Conservation (phyloP, 2,888 invertebrate genomes). For the Sphaerophoria taeniata region DNA sequence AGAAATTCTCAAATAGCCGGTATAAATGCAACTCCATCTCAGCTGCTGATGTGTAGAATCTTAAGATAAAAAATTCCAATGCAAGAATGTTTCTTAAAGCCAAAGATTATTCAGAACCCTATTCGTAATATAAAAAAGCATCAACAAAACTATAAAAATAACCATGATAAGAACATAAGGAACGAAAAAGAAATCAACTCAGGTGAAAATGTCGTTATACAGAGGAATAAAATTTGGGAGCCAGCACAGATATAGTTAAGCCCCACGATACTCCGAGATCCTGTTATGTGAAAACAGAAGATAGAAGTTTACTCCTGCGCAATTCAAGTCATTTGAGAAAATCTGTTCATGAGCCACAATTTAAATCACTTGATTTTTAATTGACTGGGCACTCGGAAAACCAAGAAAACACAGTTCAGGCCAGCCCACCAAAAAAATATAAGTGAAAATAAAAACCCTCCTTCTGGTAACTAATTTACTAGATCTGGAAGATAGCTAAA, state of each 20-base stretch:
- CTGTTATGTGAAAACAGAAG: neutral
- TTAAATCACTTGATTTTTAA: conserved; percentile 1
- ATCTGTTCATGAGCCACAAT: conserved; percentile 6
- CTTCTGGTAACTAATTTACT: too few relatives aligned
- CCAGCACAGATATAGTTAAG: conserved; percentile 7
- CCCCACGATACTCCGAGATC: conserved; percentile 3
- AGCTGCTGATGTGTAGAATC: conserved; percentile 7
- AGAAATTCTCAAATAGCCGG: neutral
- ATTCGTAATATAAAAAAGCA: neutral
- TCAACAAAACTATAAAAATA: neutral
- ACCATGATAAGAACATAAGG: neutral
- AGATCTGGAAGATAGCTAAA: too few relatives aligned
- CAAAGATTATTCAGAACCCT: neutral
- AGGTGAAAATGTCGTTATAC: neutral
- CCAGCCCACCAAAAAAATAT: too few relatives aligned
- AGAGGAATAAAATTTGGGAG: conserved; percentile 1
- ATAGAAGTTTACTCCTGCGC: neutral
- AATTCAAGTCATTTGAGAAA: conserved; percentile 17
- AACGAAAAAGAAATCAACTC: neutral
- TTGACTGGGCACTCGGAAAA: neutral
- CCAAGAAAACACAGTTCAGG: too few relatives aligned
- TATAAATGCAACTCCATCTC: neutral
- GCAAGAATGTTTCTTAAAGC: neutral
- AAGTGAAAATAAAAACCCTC: too few relatives aligned
- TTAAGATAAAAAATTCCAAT: conserved; percentile 5